A percentile compares a stretch with the other conserved stretches of the same genome.
Conservation (phyloP, 2,888 invertebrate genomes). For the Ryuthela nishihirai region DNA sequence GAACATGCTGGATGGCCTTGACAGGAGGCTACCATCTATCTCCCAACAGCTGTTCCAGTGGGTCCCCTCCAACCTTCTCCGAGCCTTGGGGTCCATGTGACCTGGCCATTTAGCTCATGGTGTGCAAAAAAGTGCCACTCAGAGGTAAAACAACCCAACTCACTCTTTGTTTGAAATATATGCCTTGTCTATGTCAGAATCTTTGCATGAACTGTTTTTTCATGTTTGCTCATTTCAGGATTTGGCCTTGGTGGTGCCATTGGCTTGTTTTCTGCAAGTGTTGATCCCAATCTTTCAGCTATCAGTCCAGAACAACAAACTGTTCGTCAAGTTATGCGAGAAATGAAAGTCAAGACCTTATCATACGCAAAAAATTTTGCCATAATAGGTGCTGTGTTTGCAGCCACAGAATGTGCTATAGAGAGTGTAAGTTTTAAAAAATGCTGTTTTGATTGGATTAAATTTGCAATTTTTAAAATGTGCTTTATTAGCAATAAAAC, state of each 20-base stretch:
- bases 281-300: constrained; percentile 41
- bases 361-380: constrained; percentile 98
- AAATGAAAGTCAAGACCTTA: constrained; percentile 86
- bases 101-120: too few relatives aligned
- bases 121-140: too few relatives aligned
- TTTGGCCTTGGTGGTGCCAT: constrained; percentile 92
- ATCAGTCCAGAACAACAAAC: constrained; percentile 73
- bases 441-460: constrained; percentile 1
- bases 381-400: constrained; percentile 87
- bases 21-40: too few relatives aligned
- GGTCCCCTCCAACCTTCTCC: too few relatives aligned
- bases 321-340: constrained; percentile 77
- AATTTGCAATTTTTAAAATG: neutral
- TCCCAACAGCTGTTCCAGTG: too few relatives aligned
- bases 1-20: too few relatives aligned
- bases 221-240: constrained; percentile 58
- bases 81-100: too few relatives aligned
- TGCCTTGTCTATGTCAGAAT: too few relatives aligned
- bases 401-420: constrained; percentile 89
- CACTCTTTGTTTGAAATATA: too few relatives aligned
- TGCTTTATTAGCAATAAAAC: neutral
- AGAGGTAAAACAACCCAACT: too few relatives aligned
- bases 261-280: constrained; percentile 90
- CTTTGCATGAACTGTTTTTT: neutral
- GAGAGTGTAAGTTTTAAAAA: constrained; percentile 61